Evolutionary conservation across 2,113 vertebrate genomes (phyloP), one percentile per base, ranked within the genome.

Genomic region (Tonatia bakeri): DNA sequence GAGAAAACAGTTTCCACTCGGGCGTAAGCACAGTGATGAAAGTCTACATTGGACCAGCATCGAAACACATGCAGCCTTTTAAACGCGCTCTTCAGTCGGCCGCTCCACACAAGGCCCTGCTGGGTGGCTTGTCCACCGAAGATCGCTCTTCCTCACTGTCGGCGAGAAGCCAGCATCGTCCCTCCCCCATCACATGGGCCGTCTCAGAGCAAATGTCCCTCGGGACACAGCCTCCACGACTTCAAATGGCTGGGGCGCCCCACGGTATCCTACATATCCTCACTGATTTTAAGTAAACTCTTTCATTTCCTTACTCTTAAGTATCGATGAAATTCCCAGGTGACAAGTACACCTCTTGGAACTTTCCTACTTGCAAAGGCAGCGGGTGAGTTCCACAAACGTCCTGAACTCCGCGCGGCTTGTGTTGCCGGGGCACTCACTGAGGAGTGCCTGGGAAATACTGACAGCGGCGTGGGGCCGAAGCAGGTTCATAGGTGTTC

Each of bases 211-310:
- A 91, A 73, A 38, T 26, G 22, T 43, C 45, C 56, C 12, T 54
- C 56, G 43, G 24, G n/a, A n/a, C 19, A 59, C 2, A 61, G 22
- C 24, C 65, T 52, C 72, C 14, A 64, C 12, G 38, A 56, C 24
- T 76, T 82, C 87, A 82, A 65, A 50, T 33, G 45, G 19, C 22
- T 87, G 22, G 17, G 11, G 24, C 20, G 36, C 38, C 24, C 4
- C 20, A 5, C 43, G 31, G 28, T 54, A 87, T 36, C 91, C 31
- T 26, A 73, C 20, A 33, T 72, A 70, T 69, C 87, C 87, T 59
- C 61, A 87, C 8, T 83, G 26, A 77, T 43, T 50, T 89, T 95
- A 75, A 73, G 61, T n/a, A 69, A 96, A 83, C 13, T 5, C 6
- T 87, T 94, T 77, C 20, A 90, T 38, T 56, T 70, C 61, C n/a